These are phyloP conservation scores for Pandion haliaetus DNA, from an alignment of 2,113 vertebrate species.

Conservation along the genomic window DNA sequence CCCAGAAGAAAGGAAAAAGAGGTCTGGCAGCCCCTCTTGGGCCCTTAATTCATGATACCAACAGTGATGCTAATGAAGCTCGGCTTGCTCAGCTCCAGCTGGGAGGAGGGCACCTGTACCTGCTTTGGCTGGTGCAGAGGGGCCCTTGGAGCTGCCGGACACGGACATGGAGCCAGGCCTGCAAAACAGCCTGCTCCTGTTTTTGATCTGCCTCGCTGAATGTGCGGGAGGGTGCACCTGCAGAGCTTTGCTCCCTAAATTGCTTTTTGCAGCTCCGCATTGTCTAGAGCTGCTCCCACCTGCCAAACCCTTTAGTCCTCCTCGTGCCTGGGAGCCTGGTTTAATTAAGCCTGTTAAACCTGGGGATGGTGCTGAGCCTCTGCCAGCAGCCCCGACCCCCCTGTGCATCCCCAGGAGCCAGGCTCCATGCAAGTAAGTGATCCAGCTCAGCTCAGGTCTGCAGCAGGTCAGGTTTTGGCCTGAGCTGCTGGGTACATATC, in stretches of 20 bases:
- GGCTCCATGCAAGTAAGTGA: fast-evolving
- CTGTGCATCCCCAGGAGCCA: fast-evolving
- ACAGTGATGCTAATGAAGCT: not conserved
- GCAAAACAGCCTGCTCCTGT: not conserved
- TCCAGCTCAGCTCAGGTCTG: not conserved
- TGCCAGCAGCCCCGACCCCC: not conserved
- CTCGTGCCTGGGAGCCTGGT: not conserved
- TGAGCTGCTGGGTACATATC: not conserved
- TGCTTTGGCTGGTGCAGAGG: no score
- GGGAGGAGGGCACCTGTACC: not conserved
- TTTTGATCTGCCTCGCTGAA: not conserved
- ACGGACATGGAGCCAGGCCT: not conserved
- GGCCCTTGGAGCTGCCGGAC: not conserved
- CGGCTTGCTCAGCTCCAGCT: not conserved
- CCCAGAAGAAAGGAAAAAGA: not conserved
- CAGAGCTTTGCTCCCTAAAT: not conserved
- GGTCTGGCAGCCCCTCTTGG: fast-evolving
- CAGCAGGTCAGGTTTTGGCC: not conserved
- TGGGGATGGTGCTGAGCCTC: not conserved
- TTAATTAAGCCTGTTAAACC: not conserved
- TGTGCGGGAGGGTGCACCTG: fast-evolving
- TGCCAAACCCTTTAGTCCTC: not conserved
- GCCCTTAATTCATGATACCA: not conserved
- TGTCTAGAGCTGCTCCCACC: fast-evolving
- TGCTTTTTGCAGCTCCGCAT: not conserved